phyloP scores from a whole-genome alignment of 2,888 invertebrate species.

The Nymphalis polychloros region DNA sequence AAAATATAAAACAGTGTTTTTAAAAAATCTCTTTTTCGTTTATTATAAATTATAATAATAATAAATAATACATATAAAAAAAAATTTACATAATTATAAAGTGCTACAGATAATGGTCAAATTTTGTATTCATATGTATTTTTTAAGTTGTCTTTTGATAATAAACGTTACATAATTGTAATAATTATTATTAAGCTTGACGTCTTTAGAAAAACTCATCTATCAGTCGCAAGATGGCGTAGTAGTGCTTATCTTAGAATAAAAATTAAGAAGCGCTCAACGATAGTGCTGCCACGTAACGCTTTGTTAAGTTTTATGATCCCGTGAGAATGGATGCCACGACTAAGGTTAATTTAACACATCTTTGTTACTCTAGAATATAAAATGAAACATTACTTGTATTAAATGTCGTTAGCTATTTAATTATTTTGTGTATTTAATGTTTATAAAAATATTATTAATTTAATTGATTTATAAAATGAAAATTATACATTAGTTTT shows the following conservation, averaged over 20 bases:
- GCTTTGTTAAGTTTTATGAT: constrained; percentile 42
- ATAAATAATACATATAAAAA: no score
- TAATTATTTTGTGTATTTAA: background rate
- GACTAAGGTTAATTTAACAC: constrained; percentile 14
- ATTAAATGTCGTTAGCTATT: background rate
- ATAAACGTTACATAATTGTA: no score
- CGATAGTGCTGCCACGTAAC: constrained; percentile 36
- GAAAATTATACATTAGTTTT: no score
- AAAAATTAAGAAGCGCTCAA: constrained; percentile 24
- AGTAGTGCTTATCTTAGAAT: constrained; percentile 13
- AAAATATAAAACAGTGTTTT: background rate
- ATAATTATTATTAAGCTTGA: constrained; percentile 1
- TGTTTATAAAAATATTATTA: no score
- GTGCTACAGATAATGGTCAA: no score
- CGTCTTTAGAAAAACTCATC: background rate
- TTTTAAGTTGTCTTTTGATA: no score
- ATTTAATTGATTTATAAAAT: no score
- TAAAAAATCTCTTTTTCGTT: no score
- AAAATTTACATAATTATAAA: no score
- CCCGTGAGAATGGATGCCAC: constrained; percentile 12
- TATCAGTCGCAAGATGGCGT: constrained; percentile 16
- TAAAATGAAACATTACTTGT: constrained; percentile 2
- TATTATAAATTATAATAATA: no score
- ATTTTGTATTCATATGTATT: no score
- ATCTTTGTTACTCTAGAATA: constrained; percentile 1